Percentiles rank a stretch among this genome's conserved stretches.
These are phyloP conservation scores for Scomber japonicus DNA, from an alignment of 2,113 vertebrate species.

Conservation along the genomic window DNA sequence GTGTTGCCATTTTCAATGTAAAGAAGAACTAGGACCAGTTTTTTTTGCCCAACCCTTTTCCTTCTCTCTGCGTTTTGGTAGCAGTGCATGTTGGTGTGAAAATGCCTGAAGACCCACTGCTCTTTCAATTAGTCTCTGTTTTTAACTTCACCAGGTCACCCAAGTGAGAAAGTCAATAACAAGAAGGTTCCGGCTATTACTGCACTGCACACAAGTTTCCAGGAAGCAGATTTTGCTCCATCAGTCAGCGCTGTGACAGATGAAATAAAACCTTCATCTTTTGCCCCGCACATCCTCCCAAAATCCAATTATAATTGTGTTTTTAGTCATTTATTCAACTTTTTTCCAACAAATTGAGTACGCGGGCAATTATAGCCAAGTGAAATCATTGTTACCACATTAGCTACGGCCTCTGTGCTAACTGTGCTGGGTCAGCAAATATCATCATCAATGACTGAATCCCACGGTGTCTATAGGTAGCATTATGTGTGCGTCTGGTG, in stretches of 20 bases:
- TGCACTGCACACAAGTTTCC: conserved; percentile 8
- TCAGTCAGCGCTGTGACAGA: conserved; percentile 20
- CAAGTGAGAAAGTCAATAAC: conserved; percentile 49
- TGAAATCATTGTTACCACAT: conserved; percentile 8
- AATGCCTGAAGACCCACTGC: neutral
- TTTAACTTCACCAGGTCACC: conserved; percentile 31
- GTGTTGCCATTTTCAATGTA: neutral
- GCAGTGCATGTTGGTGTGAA: conserved; percentile 4
- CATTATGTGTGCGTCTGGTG: conserved; percentile 14
- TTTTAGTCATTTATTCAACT: neutral
- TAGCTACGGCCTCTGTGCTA: neutral
- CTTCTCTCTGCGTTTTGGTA: neutral
- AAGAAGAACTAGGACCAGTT: neutral
- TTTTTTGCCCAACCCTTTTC: neutral
- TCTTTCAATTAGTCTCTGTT: conserved; percentile 52
- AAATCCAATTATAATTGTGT: neutral
- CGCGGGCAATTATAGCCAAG: neutral
- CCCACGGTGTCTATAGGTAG: conserved; percentile 11
- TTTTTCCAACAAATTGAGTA: neutral
- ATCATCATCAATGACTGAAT: conserved; percentile 7
- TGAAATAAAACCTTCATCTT: neutral
- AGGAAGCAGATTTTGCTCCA: neutral
- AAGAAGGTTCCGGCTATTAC: conserved; percentile 22
- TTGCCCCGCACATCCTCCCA: neutral
- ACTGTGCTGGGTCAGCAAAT: conserved; percentile 31